Conservation (phyloP, 2,113 vertebrate species). For the Apodemus sylvaticus region DNA sequence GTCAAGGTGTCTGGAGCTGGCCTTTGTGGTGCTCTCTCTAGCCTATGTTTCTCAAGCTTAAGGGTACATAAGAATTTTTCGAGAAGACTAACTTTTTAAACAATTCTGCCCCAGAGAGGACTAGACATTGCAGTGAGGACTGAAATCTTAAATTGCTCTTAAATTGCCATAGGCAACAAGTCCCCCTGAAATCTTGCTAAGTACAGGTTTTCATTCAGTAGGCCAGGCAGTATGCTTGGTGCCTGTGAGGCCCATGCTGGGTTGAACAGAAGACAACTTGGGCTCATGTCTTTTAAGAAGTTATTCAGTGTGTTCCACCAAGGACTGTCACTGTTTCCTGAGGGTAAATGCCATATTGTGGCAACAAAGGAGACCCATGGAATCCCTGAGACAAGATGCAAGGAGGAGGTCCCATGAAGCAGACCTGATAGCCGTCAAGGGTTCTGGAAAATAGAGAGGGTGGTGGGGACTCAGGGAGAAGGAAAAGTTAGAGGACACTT, state of each 20-base stretch:
- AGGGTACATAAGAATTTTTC: background rate
- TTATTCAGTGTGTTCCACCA: too few relatives aligned
- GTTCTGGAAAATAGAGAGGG: background rate
- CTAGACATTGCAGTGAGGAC: too few relatives aligned
- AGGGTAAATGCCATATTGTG: background rate
- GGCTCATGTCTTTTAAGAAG: background rate
- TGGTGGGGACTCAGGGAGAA: accelerated
- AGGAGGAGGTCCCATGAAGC: background rate
- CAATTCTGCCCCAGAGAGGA: background rate
- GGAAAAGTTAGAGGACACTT: background rate
- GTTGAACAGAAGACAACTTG: background rate
- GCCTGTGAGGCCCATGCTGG: accelerated
- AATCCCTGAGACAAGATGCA: background rate
- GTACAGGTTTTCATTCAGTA: background rate
- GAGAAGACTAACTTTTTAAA: background rate
- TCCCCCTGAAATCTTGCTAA: background rate
- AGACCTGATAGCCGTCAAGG: background rate
- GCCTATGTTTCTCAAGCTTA: background rate
- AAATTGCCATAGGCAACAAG: background rate
- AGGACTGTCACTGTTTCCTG: background rate
- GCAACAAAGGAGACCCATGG: background rate
- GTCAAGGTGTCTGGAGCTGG: background rate
- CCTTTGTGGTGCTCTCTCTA: background rate
- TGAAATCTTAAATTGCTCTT: background rate
- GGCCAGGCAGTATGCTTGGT: background rate